A percentile compares a stretch with the other conserved stretches of the same genome.
Conservation (phyloP, 2,888 invertebrate genomes). For the Dynastes maya region DNA sequence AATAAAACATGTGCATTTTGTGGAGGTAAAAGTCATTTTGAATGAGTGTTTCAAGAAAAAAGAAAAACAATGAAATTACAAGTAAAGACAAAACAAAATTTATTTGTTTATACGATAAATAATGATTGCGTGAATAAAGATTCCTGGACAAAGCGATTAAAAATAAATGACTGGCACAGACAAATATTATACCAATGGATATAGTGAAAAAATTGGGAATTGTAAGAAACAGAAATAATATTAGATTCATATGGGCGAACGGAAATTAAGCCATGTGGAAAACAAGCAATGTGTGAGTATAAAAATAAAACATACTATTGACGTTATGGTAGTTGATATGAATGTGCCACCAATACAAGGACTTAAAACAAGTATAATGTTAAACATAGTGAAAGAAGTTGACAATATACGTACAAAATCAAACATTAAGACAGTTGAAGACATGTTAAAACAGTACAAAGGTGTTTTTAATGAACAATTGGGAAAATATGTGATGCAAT, state of each 20-base stretch:
- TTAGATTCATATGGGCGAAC: background rate
- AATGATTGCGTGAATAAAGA: background rate
- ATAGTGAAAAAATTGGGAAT: too few relatives aligned
- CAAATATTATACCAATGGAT: conserved; percentile 7
- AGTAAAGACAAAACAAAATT: background rate
- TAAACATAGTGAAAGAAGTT: too few relatives aligned
- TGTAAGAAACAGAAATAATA: background rate
- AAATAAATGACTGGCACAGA: background rate
- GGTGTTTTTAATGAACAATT: too few relatives aligned
- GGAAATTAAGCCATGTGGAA: background rate
- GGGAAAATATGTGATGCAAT: too few relatives aligned
- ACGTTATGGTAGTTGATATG: too few relatives aligned
- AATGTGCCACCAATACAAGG: too few relatives aligned
- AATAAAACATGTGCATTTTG: background rate
- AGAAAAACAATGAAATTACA: background rate
- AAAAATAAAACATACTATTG: too few relatives aligned
- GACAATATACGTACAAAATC: too few relatives aligned
- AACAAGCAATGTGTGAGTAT: too few relatives aligned
- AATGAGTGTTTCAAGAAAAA: background rate
- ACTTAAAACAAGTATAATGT: too few relatives aligned
- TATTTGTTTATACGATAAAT: background rate
- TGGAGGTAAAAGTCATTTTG: background rate
- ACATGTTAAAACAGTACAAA: too few relatives aligned
- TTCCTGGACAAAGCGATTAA: background rate
- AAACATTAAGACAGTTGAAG: too few relatives aligned